These are phyloP conservation scores for Taxidea taxus DNA, from an alignment of 2,113 vertebrate species.

Conservation along the genomic window DNA sequence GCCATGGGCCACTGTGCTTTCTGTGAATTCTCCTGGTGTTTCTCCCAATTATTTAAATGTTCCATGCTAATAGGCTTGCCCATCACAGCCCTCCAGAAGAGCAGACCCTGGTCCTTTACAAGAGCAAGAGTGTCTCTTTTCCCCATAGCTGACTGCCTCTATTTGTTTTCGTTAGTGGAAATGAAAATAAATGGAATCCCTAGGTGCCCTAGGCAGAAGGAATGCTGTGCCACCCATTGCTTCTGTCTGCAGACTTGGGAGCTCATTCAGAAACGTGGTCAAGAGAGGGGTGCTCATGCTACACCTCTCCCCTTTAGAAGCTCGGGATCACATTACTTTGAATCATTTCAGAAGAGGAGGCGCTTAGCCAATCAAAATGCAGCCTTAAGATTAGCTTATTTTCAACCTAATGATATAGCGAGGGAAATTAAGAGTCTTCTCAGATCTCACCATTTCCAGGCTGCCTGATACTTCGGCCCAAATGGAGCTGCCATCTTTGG, in stretches of 20 bases:
- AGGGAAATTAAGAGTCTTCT: not conserved
- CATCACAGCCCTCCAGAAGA: conserved; percentile 19
- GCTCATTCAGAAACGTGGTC: conserved; percentile 11
- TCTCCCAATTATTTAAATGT: conserved; percentile 61
- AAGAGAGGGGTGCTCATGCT: not conserved
- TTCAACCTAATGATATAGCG: not conserved
- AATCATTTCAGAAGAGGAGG: conserved; percentile 20
- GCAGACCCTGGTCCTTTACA: conserved; percentile 59
- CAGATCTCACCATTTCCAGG: not conserved
- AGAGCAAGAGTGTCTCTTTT: conserved; percentile 44
- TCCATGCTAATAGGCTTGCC: not conserved
- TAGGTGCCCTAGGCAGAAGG: conserved; percentile 49
- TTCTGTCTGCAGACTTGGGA: not conserved
- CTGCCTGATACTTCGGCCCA: not conserved
- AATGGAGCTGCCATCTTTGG: not conserved
- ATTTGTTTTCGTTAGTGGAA: conserved; percentile 80
- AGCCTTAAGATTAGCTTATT: conserved; percentile 30
- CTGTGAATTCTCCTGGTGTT: conserved; percentile 62
- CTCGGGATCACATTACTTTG: not conserved
- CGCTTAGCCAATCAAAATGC: not conserved
- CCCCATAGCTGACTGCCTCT: conserved; percentile 64
- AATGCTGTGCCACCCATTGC: not conserved
- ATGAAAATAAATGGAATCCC: conserved; percentile 76
- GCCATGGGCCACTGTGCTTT: conserved; percentile 8
- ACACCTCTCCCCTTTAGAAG: not conserved